phyloP scores from a whole-genome alignment of 23 tunicate species.

The Ascidia mentula region DNA sequence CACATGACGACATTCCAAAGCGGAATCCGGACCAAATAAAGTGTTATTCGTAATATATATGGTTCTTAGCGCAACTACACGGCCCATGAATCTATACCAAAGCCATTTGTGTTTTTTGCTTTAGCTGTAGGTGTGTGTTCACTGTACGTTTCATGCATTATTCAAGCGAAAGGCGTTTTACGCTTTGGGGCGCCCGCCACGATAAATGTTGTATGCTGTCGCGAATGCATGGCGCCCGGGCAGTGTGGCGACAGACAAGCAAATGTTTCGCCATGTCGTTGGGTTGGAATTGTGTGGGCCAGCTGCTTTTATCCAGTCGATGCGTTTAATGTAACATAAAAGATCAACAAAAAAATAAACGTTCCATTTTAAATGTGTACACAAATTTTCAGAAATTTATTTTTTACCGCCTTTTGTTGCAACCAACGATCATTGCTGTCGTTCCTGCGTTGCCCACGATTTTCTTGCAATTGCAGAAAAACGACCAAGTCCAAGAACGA shows the following conservation, averaged over 20 bases:
- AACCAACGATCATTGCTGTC: neutral
- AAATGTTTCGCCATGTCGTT: too few relatives aligned
- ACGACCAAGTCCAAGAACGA: neutral
- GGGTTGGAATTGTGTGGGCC: too few relatives aligned
- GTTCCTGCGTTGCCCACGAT: neutral
- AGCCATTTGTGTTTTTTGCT: constrained; percentile 1
- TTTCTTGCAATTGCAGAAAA: neutral
- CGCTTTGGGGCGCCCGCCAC: neutral
- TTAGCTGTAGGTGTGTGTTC: constrained; percentile 4
- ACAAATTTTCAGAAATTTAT: neutral
- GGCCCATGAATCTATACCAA: neutral
- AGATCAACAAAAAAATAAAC: too few relatives aligned
- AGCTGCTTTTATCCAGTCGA: too few relatives aligned
- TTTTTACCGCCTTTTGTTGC: neutral
- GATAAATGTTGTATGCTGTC: neutral
- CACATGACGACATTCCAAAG: neutral
- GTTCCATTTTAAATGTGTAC: constrained; percentile 2
- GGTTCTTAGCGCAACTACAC: neutral
- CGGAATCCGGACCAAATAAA: neutral
- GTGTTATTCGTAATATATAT: neutral
- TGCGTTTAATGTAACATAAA: too few relatives aligned
- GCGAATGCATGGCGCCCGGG: too few relatives aligned
- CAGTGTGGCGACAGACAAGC: too few relatives aligned
- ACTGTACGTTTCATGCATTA: neutral
- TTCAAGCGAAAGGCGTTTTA: neutral